Conservation (phyloP, 2,888 invertebrate species). For the Drosophila paracracens region DNA sequence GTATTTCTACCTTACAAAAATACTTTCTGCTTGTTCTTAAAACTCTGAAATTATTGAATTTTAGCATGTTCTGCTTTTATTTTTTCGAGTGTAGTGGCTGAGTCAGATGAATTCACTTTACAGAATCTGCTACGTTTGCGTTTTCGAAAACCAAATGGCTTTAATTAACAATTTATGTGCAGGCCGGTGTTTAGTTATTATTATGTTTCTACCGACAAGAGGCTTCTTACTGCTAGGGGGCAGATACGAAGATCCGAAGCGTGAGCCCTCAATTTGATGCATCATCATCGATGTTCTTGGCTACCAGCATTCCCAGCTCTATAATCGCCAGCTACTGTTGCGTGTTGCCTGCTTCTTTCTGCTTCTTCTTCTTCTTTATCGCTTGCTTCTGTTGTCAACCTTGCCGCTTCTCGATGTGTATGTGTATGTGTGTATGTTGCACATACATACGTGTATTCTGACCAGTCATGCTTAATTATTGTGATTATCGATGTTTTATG, state of each 20-base stretch:
- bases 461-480: constrained; percentile 80
- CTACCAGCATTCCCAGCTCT: constrained; percentile 35
- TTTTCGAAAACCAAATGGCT: constrained; percentile 54
- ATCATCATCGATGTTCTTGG: constrained; percentile 35
- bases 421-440: constrained; percentile 6
- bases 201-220: constrained; percentile 11
- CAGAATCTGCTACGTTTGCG: constrained; percentile 29
- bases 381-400: constrained; percentile 47
- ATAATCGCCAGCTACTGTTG: constrained; percentile 49
- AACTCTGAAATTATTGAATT: neutral
- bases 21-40: neutral
- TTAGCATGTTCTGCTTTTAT: neutral
- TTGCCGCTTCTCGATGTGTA: constrained; percentile 31
- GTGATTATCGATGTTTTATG: constrained; percentile 82
- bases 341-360: neutral
- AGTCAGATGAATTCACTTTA: constrained; percentile 10
- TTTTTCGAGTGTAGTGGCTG: constrained; percentile 10
- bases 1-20: neutral
- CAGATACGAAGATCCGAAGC: constrained; percentile 6
- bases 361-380: neutral
- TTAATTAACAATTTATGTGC: constrained; percentile 77
- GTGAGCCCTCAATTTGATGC: constrained; percentile 53
- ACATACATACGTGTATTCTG: constrained; percentile 54
- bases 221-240: constrained; percentile 3
- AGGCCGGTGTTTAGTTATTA: constrained; percentile 51